phyloP scores from a whole-genome alignment of 2,113 vertebrate species.

The Prinia subflava region DNA sequence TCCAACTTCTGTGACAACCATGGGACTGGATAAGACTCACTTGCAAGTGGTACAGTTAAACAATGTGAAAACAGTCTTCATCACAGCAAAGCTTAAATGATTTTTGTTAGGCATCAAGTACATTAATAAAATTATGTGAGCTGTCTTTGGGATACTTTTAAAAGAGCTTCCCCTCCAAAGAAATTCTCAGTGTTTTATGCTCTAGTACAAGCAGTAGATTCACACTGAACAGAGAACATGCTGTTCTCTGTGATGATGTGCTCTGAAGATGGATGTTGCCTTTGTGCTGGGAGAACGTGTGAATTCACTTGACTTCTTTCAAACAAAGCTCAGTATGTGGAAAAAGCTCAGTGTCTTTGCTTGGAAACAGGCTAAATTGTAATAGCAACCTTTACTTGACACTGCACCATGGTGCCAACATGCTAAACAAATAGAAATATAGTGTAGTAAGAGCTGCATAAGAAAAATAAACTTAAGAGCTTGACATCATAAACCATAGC shows the following conservation, averaged over 20 bases:
- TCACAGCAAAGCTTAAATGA: not conserved
- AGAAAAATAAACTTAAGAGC: not conserved
- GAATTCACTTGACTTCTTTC: conserved; percentile 32
- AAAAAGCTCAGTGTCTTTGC: not conserved
- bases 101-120: not conserved
- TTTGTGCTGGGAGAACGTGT: not conserved
- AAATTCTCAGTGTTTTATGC: not conserved
- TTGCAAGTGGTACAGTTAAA: not conserved
- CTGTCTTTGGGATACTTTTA: not conserved
- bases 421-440: not conserved
- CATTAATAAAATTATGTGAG: not conserved
- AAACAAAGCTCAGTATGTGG: not conserved
- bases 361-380: not conserved
- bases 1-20: not conserved
- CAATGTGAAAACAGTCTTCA: not conserved
- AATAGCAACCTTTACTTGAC: not conserved
- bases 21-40: not conserved
- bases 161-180: not conserved
- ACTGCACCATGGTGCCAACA: not conserved
- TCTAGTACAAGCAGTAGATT: not conserved
- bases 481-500: not conserved
- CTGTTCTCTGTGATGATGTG: not conserved
- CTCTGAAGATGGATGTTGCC: not conserved
- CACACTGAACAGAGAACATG: not conserved
- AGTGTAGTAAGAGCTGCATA: not conserved